These are phyloP conservation scores for Euwallacea fornicatus DNA, from an alignment of 1,140 invertebrate genomes.

Conservation along the genomic window DNA sequence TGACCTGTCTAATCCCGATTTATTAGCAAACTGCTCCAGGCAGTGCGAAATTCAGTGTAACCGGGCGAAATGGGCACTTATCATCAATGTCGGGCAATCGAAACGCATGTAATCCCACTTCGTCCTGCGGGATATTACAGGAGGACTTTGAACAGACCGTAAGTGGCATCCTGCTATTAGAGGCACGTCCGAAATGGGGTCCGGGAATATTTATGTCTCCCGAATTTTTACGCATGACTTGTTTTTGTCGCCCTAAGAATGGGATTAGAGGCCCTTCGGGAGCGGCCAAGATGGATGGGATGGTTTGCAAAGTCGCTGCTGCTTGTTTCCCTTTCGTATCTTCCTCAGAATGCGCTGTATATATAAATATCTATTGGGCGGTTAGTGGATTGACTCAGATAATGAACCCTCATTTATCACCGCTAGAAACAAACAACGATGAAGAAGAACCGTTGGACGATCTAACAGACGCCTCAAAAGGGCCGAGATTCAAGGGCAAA, in stretches of 20 bases:
- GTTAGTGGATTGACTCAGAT: too few species aligned
- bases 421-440: too few species aligned
- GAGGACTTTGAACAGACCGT: slow-evolving; percentile 13
- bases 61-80: slow-evolving; percentile 11
- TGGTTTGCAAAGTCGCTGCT: slow-evolving; percentile 5
- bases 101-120: slow-evolving; percentile 24
- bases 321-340: not conserved
- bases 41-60: slow-evolving; percentile 2
- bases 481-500: too few species aligned
- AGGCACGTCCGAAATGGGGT: slow-evolving; percentile 30
- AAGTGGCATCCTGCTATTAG: slow-evolving; percentile 34
- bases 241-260: slow-evolving; percentile 28
- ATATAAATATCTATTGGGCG: too few species aligned
- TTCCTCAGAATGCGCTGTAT: not conserved
- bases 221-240: slow-evolving; percentile 32
- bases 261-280: slow-evolving; percentile 22
- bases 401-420: too few species aligned
- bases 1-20: too few species aligned
- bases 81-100: slow-evolving; percentile 21
- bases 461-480: too few species aligned
- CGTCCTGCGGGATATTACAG: slow-evolving; percentile 26
- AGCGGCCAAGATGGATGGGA: slow-evolving; percentile 13
- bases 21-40: too few species aligned
- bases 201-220: slow-evolving; percentile 31
- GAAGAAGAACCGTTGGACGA: too few species aligned